Percentiles rank a stretch among this genome's conserved stretches.
These are phyloP conservation scores for Timandra comae DNA, from an alignment of 2,888 invertebrate genomes.

Conservation along the genomic window DNA sequence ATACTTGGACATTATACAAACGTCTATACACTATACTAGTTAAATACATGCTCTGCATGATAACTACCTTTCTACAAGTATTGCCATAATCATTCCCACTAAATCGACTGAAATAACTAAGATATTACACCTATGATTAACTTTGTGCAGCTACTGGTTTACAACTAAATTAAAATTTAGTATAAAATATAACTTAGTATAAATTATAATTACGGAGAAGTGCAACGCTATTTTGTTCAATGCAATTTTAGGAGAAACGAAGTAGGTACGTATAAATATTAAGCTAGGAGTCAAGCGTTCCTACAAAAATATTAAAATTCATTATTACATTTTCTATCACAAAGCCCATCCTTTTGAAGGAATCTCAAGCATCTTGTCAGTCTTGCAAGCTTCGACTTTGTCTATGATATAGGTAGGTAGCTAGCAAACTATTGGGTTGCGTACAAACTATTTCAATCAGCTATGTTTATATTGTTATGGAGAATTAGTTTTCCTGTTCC, in stretches of 20 bases:
- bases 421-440: background rate
- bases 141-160: too few species aligned
- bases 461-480: too few species aligned
- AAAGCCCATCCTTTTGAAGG: conserved; percentile 62
- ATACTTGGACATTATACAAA: background rate
- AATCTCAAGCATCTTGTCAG: conserved; percentile 51
- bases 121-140: too few species aligned
- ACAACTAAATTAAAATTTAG: too few species aligned
- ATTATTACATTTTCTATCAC: conserved; percentile 42
- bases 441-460: background rate
- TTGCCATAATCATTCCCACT: conserved; percentile 26
- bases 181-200: too few species aligned
- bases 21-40: conserved; percentile 2
- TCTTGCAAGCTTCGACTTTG: conserved; percentile 65
- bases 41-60: conserved; percentile 31
- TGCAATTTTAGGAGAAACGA: too few species aligned
- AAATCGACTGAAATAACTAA: conserved; percentile 5
- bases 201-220: too few species aligned
- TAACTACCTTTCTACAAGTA: conserved; percentile 16
- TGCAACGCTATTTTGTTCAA: too few species aligned
- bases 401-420: conserved; percentile 30
- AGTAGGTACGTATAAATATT: too few species aligned
- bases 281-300: conserved; percentile 32
- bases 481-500: too few species aligned
- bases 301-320: conserved; percentile 59